phyloP scores from a whole-genome alignment of 2,797 vertebrate genomes.

The Chaenodraco wilsoni region DNA sequence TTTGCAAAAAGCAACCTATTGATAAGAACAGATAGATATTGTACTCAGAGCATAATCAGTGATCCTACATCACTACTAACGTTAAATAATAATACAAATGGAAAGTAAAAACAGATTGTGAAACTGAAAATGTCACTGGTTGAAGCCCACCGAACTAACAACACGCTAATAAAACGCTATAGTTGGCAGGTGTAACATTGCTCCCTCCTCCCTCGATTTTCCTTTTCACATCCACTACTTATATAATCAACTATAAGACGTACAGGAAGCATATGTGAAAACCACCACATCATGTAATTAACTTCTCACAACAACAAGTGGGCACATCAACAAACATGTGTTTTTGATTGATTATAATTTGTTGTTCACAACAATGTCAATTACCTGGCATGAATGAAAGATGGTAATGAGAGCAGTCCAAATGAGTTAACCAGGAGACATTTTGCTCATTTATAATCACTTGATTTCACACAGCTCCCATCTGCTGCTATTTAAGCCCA shows the following conservation, averaged over 20 bases:
- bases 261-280: constrained; percentile 5
- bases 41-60: neutral
- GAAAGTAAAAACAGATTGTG: constrained; percentile 16
- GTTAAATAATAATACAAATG: constrained; percentile 5
- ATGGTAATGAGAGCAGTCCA: constrained; percentile 10
- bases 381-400: constrained; percentile 11
- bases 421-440: constrained; percentile 24
- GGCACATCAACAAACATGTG: constrained; percentile 13
- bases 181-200: constrained; percentile 27
- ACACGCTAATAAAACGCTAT: neutral
- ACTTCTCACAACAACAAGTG: constrained; percentile 10
- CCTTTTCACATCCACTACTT: constrained; percentile 6
- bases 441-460: constrained; percentile 33
- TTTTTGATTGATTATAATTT: constrained; percentile 27
- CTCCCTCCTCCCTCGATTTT: neutral
- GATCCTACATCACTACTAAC: constrained; percentile 2
- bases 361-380: constrained; percentile 25
- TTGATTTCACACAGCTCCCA: constrained; percentile 38
- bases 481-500: constrained; percentile 38
- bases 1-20: constrained; percentile 12
- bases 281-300: constrained; percentile 12
- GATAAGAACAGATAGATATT: neutral
- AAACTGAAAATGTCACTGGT: neutral
- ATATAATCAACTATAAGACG: constrained; percentile 15
- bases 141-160: neutral